Conservation (phyloP, 2,113 vertebrate species). For the Dasypus novemcinctus region DNA sequence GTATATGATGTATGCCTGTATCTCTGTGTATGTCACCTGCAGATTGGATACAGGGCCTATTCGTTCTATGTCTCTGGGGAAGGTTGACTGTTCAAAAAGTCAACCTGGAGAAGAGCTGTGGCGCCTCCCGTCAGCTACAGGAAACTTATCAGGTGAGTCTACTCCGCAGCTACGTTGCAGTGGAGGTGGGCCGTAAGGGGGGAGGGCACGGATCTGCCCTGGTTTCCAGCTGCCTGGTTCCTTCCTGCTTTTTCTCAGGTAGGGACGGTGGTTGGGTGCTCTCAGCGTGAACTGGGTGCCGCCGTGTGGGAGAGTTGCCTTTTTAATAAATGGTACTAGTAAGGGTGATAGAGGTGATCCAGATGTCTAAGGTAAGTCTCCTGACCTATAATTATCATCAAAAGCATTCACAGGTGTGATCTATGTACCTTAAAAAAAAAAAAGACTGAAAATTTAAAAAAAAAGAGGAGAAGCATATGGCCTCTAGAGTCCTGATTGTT, state of each 20-base stretch:
- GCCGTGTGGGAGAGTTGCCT: background rate
- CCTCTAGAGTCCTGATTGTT: too few relatives aligned
- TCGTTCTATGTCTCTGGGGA: too few relatives aligned
- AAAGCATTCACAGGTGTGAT: conserved; percentile 39
- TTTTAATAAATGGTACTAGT: background rate
- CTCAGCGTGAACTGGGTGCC: too few relatives aligned
- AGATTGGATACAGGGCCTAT: too few relatives aligned
- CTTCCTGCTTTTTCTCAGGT: background rate
- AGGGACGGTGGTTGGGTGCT: fast-evolving
- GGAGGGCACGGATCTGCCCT: background rate
- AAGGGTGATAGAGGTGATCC: background rate
- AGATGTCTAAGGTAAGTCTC: background rate
- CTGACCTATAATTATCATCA: conserved; percentile 20
- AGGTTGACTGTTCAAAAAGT: too few relatives aligned
- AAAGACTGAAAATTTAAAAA: too few relatives aligned
- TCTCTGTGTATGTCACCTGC: too few relatives aligned
- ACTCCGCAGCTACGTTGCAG: background rate
- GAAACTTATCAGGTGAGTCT: background rate
- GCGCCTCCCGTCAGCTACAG: background rate
- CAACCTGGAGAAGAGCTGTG: background rate
- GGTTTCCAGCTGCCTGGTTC: background rate
- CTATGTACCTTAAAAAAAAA: too few relatives aligned
- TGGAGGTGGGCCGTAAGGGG: background rate
- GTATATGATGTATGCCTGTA: too few relatives aligned
- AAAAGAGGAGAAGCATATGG: too few relatives aligned